Evolutionary conservation across 2,113 vertebrate genomes (phyloP), one percentile per base, ranked within the genome.

Genomic region (Saimiri boliviensis): DNA sequence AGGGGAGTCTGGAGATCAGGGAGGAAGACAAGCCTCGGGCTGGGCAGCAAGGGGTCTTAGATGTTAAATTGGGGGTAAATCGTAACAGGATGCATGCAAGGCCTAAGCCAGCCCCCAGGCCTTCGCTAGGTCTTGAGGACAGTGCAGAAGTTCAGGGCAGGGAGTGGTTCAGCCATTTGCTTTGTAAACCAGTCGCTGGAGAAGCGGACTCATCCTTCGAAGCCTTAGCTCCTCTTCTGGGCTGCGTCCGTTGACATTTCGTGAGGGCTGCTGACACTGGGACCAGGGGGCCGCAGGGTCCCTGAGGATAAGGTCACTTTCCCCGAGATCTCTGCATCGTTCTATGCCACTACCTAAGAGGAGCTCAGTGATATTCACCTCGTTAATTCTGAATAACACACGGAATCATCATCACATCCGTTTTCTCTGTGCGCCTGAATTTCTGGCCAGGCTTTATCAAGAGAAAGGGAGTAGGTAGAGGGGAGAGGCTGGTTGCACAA

Each of bases 401-500:
- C 0, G 1, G 35, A 52, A 45, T n/a, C 19, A 17, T 21, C 49
- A 1, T 40, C 7, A 0, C 45, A 52, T 56, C 35, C 23, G 10
- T 58, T 66, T 83, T 80, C 42, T 45, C 47, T 83, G 37, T 12
- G 27, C 6, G 80, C 54, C 58, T 32, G 80, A 58, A 49, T 66
- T 52, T 79, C 79, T 73, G 94, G 66, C 37, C 25, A 82, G 66
- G 60, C 32, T 89, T 94, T 37, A 85, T 60, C n/a, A 80, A 89
- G 95, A 92, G 76, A 54, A 63, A 37, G 11, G 13, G 77, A 16
- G 17, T 49, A 58, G 6, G 76, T 30, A 13, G n/a, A 40, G 47
- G 32, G 37, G 21, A 81, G 40, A 40, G 16, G 54, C 40, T 76
- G 70, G 42, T 84, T 97, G 86, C 91, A 93, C 85, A 94, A 93